These are phyloP conservation scores for Falco novaeseelandiae DNA, from an alignment of 2,797 vertebrate genomes.

Conservation along the genomic window DNA sequence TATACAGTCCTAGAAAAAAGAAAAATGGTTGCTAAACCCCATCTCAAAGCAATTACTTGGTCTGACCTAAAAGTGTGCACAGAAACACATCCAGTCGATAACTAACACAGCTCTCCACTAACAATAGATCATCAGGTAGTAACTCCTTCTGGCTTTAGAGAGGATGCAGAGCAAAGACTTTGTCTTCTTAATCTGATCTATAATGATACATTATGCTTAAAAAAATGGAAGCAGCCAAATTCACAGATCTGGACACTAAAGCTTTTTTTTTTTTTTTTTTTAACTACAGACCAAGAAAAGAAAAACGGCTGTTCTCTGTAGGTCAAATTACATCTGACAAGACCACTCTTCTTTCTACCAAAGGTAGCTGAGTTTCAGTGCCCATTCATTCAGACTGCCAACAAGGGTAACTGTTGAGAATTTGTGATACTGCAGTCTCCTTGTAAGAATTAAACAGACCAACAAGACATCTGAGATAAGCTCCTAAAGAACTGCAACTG, in stretches of 20 bases:
- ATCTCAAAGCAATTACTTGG: not conserved
- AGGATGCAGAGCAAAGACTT: not conserved
- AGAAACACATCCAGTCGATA: not conserved
- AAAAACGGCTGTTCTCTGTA: not conserved
- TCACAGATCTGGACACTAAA: not conserved
- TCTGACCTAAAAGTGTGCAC: not conserved
- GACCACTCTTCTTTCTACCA: not conserved
- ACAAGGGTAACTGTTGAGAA: not conserved
- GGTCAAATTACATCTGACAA: conserved; percentile 1
- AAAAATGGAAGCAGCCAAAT: not conserved
- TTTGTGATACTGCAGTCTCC: not conserved
- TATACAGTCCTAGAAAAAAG: not conserved
- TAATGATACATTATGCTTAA: not conserved
- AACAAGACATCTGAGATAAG: not conserved
- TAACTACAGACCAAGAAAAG: not conserved
- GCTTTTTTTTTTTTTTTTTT: conserved; percentile 30
- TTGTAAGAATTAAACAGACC: not conserved
- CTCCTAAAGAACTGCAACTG: not conserved
- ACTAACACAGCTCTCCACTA: not conserved
- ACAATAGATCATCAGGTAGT: not conserved
- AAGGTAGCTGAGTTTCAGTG: not conserved
- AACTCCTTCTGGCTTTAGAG: not conserved
- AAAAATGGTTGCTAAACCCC: not conserved
- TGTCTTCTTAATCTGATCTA: not conserved
- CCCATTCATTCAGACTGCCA: not conserved